Percentiles rank a stretch among this genome's conserved stretches.
These are phyloP conservation scores for Holothuria leucospilota DNA, from an alignment of 53 echinoderm and acorn worm species.

Conservation along the genomic window DNA sequence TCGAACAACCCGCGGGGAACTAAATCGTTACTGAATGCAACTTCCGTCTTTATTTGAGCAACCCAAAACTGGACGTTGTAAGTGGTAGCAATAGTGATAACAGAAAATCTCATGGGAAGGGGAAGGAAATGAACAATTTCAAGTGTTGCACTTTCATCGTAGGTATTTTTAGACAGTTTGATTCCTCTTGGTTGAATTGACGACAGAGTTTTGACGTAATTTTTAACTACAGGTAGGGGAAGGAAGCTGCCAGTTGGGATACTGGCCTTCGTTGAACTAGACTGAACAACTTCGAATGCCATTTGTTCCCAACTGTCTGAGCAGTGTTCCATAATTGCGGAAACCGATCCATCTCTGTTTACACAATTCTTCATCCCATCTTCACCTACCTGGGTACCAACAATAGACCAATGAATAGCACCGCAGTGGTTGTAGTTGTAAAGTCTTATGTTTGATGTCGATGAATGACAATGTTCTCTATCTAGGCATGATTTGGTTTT, in stretches of 20 bases:
- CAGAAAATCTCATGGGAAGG: background rate
- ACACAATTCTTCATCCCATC: slow-evolving; percentile 20
- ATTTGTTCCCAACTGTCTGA: slow-evolving; percentile 1
- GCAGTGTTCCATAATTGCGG: slow-evolving; percentile 30
- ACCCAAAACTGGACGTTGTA: slow-evolving; percentile 1
- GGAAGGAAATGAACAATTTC: slow-evolving; percentile 13
- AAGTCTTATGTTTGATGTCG: slow-evolving; percentile 19
- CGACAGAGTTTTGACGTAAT: background rate
- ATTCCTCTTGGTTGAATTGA: background rate
- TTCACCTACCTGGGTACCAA: background rate
- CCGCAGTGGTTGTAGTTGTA: background rate
- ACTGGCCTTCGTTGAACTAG: background rate
- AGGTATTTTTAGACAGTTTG: background rate
- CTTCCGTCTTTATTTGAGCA: background rate
- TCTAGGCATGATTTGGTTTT: background rate
- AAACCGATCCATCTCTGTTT: background rate
- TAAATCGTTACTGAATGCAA: background rate
- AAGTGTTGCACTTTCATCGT: background rate
- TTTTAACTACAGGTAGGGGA: background rate
- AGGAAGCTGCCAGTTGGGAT: background rate
- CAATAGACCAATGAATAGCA: slow-evolving; percentile 26
- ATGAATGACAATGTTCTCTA: slow-evolving; percentile 34
- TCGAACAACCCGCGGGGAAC: background rate
- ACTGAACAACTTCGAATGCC: background rate
- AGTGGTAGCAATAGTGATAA: background rate